phyloP scores from a whole-genome alignment of 2,888 invertebrate species.

The Dichetophora obliterata region DNA sequence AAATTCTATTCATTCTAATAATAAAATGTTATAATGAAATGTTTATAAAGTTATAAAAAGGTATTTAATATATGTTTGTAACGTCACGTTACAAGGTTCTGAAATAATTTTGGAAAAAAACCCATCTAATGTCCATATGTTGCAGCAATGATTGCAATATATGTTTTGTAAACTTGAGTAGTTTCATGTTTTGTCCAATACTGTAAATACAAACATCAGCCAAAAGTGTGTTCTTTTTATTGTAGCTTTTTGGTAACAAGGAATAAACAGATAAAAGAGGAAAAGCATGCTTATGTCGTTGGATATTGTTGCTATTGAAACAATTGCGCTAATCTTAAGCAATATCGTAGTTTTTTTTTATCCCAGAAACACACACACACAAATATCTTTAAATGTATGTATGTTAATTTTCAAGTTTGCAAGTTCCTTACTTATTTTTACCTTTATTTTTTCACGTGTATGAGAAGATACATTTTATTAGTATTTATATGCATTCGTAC shows the following conservation, averaged over 20 bases:
- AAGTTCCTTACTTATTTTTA: not conserved
- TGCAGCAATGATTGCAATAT: too few relatives aligned
- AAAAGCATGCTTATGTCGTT: conserved; percentile 17
- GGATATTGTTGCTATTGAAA: conserved; percentile 51
- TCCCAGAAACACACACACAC: not conserved
- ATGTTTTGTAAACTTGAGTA: too few relatives aligned
- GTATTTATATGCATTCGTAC: conserved; percentile 5
- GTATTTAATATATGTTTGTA: too few relatives aligned
- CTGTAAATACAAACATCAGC: too few relatives aligned
- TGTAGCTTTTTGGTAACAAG: not conserved
- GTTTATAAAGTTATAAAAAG: too few relatives aligned
- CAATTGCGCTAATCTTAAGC: conserved; percentile 35
- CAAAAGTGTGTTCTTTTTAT: too few relatives aligned
- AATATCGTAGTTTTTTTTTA: conserved; percentile 3
- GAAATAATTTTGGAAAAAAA: too few relatives aligned
- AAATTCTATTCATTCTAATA: too few relatives aligned
- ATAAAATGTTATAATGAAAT: too few relatives aligned
- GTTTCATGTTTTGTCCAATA: too few relatives aligned
- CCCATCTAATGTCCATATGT: too few relatives aligned
- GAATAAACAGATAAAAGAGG: conserved; percentile 8
- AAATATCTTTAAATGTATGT: not conserved
- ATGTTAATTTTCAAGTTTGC: not conserved
- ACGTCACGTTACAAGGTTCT: too few relatives aligned
- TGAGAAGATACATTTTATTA: not conserved
- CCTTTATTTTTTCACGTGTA: not conserved